Evolutionary conservation across 2,113 vertebrate species (phyloP).

Genomic region (Brachypteracias leptosomus): DNA sequence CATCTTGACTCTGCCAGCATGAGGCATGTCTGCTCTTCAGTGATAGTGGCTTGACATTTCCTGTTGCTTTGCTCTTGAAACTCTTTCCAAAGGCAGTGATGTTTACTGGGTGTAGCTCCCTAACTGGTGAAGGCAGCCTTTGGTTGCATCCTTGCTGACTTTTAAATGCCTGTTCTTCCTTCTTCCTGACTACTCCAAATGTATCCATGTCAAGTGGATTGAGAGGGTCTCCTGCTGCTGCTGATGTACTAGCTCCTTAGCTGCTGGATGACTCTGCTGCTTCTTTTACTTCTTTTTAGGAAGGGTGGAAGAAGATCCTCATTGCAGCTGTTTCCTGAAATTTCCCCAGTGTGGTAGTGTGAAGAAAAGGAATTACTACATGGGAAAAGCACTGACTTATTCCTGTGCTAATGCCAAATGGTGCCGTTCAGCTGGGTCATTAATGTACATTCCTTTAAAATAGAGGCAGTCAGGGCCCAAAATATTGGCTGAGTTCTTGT

Average conservation of each 20-base stretch:
- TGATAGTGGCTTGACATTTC: constrained; percentile 36
- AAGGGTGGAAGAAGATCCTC: background rate
- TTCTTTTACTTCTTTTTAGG: background rate
- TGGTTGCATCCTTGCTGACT: background rate
- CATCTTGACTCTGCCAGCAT: background rate
- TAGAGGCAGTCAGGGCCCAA: background rate
- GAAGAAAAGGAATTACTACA: background rate
- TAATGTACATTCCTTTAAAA: background rate
- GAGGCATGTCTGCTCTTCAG: background rate
- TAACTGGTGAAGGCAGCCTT: background rate
- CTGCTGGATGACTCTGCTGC: background rate
- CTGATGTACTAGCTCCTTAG: background rate
- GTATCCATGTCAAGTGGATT: background rate
- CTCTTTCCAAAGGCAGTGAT: background rate
- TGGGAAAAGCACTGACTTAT: background rate
- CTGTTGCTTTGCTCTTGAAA: background rate
- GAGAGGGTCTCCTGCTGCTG: background rate
- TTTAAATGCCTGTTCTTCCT: background rate
- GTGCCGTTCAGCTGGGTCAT: background rate
- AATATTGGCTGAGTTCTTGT: background rate
- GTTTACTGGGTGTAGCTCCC: background rate
- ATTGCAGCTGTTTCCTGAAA: constrained; percentile 34
- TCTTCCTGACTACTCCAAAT: background rate
- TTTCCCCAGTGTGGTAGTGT: background rate
- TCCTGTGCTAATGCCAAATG: background rate